phyloP scores from a whole-genome alignment of 2,888 invertebrate genomes.

The Campopleginae sp. region DNA sequence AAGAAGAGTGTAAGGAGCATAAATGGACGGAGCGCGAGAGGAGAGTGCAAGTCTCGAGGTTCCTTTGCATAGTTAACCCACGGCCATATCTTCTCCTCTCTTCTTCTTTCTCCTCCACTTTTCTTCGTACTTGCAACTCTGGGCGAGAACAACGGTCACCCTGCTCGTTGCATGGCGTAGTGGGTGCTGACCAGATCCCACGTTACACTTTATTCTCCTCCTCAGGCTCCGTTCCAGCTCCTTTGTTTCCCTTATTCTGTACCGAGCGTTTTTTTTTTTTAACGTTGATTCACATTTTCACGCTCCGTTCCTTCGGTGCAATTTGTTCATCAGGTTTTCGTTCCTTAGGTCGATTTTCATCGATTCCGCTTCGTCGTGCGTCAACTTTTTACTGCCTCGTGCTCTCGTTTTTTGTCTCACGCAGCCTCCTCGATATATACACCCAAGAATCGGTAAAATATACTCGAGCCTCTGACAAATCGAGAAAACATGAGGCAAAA shows the following conservation, averaged over 20 bases:
- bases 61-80: slow-evolving; percentile 65
- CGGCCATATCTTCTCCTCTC: slow-evolving; percentile 62
- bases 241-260: slow-evolving; percentile 25
- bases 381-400: not conserved
- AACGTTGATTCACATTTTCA: not conserved
- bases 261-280: not conserved
- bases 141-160: slow-evolving; percentile 58
- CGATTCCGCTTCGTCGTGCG: not conserved
- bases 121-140: slow-evolving; percentile 26
- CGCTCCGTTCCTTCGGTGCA: not conserved
- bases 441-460: slow-evolving; percentile 25
- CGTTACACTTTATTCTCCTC: slow-evolving; percentile 77
- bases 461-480: slow-evolving; percentile 26
- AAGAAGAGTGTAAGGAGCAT: slow-evolving; percentile 56
- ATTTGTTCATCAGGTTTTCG: not conserved
- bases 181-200: slow-evolving; percentile 74
- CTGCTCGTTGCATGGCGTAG: slow-evolving; percentile 57
- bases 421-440: not conserved
- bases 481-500: slow-evolving; percentile 30
- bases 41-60: slow-evolving; percentile 68
- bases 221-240: slow-evolving; percentile 23
- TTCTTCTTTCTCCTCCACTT: slow-evolving; percentile 46
- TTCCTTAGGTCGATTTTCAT: not conserved
- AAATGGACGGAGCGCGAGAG: slow-evolving; percentile 55
- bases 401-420: not conserved